A percentile compares a stretch with the other conserved stretches of the same genome.
Conservation (phyloP, 2,797 vertebrate genomes). For the Poecilia picta region DNA sequence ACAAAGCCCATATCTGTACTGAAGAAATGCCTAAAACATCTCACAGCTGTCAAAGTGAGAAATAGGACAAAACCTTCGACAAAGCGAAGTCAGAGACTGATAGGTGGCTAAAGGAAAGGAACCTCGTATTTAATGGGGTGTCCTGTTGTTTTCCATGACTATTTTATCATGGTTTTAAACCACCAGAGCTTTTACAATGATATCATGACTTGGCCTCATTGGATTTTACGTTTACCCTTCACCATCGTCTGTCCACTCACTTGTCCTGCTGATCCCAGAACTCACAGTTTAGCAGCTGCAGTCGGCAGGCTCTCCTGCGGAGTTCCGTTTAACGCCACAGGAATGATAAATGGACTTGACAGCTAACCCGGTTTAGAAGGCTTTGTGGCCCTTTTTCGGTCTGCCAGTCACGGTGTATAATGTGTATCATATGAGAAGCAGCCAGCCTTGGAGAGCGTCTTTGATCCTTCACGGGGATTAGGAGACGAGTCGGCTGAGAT, state of each 20-base stretch:
- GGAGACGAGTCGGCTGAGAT: slow-evolving; percentile 52
- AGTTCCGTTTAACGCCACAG: slow-evolving; percentile 39
- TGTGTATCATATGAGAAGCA: slow-evolving; percentile 75
- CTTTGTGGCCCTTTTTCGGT: slow-evolving; percentile 55
- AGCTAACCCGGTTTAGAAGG: slow-evolving; percentile 68
- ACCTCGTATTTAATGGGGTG: neutral
- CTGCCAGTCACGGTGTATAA: slow-evolving; percentile 69
- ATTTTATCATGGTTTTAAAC: neutral
- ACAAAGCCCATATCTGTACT: neutral
- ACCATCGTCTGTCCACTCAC: slow-evolving; percentile 10
- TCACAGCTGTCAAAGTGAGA: neutral
- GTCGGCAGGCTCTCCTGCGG: slow-evolving; percentile 43
- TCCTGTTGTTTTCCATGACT: neutral
- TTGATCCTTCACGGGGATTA: slow-evolving; percentile 71
- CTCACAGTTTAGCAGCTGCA: slow-evolving; percentile 43
- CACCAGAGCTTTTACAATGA: neutral
- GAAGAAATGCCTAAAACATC: neutral
- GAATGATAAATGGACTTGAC: slow-evolving; percentile 69
- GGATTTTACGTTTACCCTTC: slow-evolving; percentile 19
- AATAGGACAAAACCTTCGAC: neutral
- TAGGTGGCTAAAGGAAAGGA: neutral
- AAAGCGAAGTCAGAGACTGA: neutral
- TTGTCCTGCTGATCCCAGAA: slow-evolving; percentile 52
- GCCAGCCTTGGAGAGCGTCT: slow-evolving; percentile 52
- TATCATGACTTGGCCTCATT: slow-evolving; percentile 26